A percentile compares a stretch with the other conserved stretches of the same genome.
Evolutionary conservation across 2,888 invertebrate genomes (phyloP).

Genomic region (Sphaerophoria rueppellii): DNA sequence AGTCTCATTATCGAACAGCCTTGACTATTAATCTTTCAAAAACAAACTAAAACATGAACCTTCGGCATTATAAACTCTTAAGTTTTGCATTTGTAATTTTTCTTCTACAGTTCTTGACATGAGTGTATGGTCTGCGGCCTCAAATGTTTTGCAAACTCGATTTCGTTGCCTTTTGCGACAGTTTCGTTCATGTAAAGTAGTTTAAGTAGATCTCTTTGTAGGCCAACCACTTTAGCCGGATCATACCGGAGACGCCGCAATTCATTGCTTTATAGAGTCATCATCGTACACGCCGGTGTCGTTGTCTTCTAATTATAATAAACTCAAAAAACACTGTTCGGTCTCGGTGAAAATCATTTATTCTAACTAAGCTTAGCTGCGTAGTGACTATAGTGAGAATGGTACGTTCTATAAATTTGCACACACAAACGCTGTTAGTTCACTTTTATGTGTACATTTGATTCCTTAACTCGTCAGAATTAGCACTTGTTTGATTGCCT

Average conservation of each 20-base stretch:
- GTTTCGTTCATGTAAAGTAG: not conserved
- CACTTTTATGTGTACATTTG: not conserved
- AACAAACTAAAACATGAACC: too few relatives aligned
- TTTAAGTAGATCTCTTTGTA: constrained; percentile 45
- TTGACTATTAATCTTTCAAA: too few relatives aligned
- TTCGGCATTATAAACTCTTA: too few relatives aligned
- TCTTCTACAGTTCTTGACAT: too few relatives aligned
- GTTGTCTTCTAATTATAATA: constrained; percentile 66
- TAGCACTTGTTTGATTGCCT: constrained; percentile 6
- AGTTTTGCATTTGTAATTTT: too few relatives aligned
- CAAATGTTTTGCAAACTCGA: too few relatives aligned
- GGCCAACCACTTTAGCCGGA: constrained; percentile 59
- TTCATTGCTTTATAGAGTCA: constrained; percentile 2
- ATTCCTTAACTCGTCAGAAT: not conserved
- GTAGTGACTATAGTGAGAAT: too few relatives aligned
- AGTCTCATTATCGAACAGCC: too few relatives aligned
- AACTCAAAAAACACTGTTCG: constrained; percentile 30
- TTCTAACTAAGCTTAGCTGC: not conserved
- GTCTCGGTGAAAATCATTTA: constrained; percentile 25
- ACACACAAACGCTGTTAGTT: not conserved
- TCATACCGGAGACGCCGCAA: constrained; percentile 43
- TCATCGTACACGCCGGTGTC: constrained; percentile 38
- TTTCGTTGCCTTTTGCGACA: too few relatives aligned
- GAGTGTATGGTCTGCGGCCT: too few relatives aligned
- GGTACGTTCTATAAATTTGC: constrained; percentile 11